Evolutionary conservation across 2,113 vertebrate species (phyloP).

Genomic region (Solea solea): DNA sequence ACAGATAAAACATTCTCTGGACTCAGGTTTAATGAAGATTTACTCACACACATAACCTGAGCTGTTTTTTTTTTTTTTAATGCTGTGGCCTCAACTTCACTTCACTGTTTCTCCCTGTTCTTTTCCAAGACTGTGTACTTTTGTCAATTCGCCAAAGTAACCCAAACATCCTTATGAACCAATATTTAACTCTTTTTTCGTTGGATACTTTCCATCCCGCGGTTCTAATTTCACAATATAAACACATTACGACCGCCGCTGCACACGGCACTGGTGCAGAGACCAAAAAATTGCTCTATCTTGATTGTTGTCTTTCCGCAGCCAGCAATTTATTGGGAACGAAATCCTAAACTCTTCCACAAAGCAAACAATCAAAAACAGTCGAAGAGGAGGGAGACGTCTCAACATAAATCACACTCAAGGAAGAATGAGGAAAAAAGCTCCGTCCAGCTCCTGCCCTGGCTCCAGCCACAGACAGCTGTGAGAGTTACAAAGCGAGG

Average conservation of each 20-base stretch:
- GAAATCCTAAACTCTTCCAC: conserved; percentile 36
- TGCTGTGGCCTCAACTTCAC: conserved; percentile 12
- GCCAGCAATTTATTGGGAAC: conserved; percentile 29
- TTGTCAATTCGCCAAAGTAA: conserved; percentile 51
- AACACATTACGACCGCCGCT: conserved; percentile 50
- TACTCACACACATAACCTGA: conserved; percentile 4
- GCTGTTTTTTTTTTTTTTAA: neutral
- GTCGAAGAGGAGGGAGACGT: conserved; percentile 11
- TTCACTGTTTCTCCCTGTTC: conserved; percentile 20
- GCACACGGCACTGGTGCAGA: conserved; percentile 38
- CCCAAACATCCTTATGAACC: conserved; percentile 46
- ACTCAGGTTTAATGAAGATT: conserved; percentile 13
- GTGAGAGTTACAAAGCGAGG: conserved; percentile 55
- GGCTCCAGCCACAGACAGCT: conserved; percentile 65
- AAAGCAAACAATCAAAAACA: conserved; percentile 56
- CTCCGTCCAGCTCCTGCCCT: conserved; percentile 50
- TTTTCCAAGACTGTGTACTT: conserved; percentile 32
- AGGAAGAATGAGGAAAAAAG: conserved; percentile 25
- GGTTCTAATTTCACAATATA: conserved; percentile 47
- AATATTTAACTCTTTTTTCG: conserved; percentile 27
- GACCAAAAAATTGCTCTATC: conserved; percentile 31
- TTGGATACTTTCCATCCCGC: conserved; percentile 44
- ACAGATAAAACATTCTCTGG: conserved; percentile 34
- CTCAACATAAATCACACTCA: conserved; percentile 43
- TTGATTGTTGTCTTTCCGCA: conserved; percentile 49